Conservation (phyloP, 2,113 vertebrate species). For the Aegithalos caudatus region DNA sequence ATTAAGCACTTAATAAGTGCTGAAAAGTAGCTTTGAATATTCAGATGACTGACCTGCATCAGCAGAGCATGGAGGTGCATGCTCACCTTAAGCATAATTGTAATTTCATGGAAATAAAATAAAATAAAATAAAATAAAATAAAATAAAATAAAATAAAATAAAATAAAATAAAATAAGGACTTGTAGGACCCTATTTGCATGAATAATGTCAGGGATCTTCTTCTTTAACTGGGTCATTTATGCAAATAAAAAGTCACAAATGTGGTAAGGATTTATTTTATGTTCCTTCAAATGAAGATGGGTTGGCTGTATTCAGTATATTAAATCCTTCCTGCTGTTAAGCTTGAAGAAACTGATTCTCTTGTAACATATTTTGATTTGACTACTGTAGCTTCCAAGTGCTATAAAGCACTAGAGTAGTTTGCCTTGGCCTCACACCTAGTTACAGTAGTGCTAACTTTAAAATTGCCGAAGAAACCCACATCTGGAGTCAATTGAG, state of each 20-base stretch:
- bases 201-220: not conserved
- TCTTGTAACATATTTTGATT: conserved; percentile 66
- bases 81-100: not conserved
- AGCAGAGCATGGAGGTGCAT: not conserved
- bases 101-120: not conserved
- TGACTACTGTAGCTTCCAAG: conserved; percentile 66
- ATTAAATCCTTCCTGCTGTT: conserved; percentile 73
- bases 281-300: conserved; percentile 55
- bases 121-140: not conserved
- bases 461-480: conserved; percentile 67
- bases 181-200: not conserved
- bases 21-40: not conserved
- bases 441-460: conserved; percentile 72
- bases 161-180: not conserved
- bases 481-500: conserved; percentile 73
- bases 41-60: not conserved
- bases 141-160: not conserved
- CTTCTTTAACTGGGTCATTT: not conserved
- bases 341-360: conserved; percentile 68
- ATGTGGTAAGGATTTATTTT: conserved; percentile 53
- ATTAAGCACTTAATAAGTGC: not conserved
- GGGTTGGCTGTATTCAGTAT: conserved; percentile 52
- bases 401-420: conserved; percentile 67
- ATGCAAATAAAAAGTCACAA: conserved; percentile 51
- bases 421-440: conserved; percentile 74